Base-by-base conservation (phyloP, 2,888 invertebrate species). In the Octonoba sinensis region DNA sequence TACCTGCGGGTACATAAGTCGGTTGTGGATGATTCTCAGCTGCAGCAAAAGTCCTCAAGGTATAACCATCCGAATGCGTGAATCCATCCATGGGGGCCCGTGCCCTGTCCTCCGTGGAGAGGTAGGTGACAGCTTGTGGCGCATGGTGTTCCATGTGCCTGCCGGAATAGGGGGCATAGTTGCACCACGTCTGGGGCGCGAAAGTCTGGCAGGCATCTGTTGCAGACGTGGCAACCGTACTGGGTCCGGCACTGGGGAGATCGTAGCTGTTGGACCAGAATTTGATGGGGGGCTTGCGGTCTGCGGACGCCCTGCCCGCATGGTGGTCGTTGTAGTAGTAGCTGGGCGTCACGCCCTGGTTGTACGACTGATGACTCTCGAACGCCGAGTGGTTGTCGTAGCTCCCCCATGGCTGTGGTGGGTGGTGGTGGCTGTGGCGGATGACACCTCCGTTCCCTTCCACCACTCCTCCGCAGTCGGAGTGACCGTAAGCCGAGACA, bases 121-220 rank as follows among this genome's bases (percentile, higher is more conserved):
- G 66, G 18, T 84, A 84, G 44, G 82, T 73, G 65, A 84, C 77
- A 11, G 83, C 60, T 22, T 82, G 84, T 44, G 79, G 59, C 56
- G 77, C 76, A 24, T 84, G 84, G 54, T 77, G 82, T n/a, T 84
- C 84, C 84, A 84, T 82, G 51, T 83, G 83, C 18, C 84, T 24
- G 49, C 79, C 76, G 3, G 82, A 73, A 62, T 85, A 85, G 16
- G 84, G 83, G 13, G 85, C 77, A 54, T 84, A 84, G 24, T 84
- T 82, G 66, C 84, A 85, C 85, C 85, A 85, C 13, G 85, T 75
- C 46, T 84, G 84, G 12, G 84, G 84, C 4, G 77, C 82, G 65
- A 84, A 84, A 65, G 77, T 74, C 60, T 84, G 84, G 66, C 84
- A 84, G 27, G 82, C 66, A 69, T 84, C 84, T 36, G 84, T 72